Conservation (phyloP, 2,113 vertebrate genomes). For the Lophius piscatorius region DNA sequence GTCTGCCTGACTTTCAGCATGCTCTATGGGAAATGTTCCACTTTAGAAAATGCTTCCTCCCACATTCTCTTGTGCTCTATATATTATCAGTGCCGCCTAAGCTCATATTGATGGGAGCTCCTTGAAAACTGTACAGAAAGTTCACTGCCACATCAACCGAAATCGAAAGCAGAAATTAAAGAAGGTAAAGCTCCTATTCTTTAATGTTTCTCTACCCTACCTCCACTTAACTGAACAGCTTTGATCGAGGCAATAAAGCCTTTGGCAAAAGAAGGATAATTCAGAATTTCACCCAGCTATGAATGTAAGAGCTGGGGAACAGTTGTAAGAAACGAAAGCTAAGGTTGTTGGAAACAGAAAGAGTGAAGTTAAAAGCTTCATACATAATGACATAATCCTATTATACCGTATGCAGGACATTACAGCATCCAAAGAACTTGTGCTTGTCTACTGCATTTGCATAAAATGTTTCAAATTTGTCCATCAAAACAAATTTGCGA, state of each 20-base stretch:
- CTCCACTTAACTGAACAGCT: conserved; percentile 6
- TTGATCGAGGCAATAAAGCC: too few relatives aligned
- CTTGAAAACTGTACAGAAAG: conserved; percentile 14
- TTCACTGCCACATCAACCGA: conserved; percentile 23
- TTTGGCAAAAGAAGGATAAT: conserved; percentile 6
- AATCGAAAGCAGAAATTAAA: conserved; percentile 6
- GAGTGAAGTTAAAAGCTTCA: conserved; percentile 40
- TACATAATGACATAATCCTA: conserved; percentile 34
- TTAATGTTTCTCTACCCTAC: background rate
- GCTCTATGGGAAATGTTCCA: conserved; percentile 39
- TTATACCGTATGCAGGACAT: conserved; percentile 26
- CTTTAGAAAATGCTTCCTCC: conserved; percentile 46
- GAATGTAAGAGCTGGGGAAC: conserved; percentile 1
- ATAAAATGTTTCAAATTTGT: too few relatives aligned
- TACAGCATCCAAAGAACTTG: conserved; percentile 23
- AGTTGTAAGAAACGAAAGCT: too few relatives aligned
- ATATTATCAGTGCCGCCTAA: conserved; percentile 11
- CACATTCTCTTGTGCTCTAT: conserved; percentile 20
- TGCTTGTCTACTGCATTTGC: too few relatives aligned
- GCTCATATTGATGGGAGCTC: background rate
- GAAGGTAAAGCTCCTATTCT: background rate
- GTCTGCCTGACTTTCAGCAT: conserved; percentile 41
- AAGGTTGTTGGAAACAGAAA: background rate
- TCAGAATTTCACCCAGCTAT: conserved; percentile 11
- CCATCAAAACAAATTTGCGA: too few relatives aligned